These are phyloP conservation scores for Xiphorhynchus erythropygius DNA, from an alignment of 2,797 vertebrate species.

Conservation along the genomic window DNA sequence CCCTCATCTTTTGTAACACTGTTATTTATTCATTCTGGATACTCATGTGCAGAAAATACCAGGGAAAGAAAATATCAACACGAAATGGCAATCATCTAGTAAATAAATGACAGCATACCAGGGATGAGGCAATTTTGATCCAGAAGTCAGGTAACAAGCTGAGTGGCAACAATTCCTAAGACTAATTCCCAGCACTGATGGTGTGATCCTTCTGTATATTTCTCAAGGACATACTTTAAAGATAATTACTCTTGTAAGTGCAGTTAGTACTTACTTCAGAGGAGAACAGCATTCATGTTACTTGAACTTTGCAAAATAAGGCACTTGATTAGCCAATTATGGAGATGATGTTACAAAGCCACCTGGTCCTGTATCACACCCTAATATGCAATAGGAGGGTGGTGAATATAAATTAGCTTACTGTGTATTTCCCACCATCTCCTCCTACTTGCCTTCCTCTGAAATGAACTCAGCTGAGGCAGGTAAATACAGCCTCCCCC, in stretches of 20 bases:
- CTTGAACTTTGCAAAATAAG: not conserved
- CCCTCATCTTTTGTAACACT: not conserved
- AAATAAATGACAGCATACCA: not conserved
- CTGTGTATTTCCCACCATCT: not conserved
- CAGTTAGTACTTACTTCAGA: not conserved
- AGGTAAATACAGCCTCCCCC: not conserved
- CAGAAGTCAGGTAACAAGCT: not conserved
- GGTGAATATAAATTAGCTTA: not conserved
- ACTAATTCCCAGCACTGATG: not conserved
- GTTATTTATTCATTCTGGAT: not conserved
- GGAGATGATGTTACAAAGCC: not conserved
- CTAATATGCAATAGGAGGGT: not conserved
- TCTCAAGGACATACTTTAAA: constrained; percentile 18
- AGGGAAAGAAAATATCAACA: not conserved
- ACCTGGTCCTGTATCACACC: not conserved
- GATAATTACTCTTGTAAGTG: not conserved
- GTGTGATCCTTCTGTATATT: not conserved
- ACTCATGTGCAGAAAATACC: not conserved
- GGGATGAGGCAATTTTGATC: not conserved
- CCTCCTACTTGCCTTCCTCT: not conserved
- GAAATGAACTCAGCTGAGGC: not conserved
- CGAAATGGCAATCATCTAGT: not conserved
- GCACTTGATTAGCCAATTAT: not conserved
- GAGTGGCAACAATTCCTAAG: not conserved
- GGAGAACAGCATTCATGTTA: not conserved